Evolutionary conservation across 2,113 vertebrate species (phyloP), one percentile per base, ranked within the genome.

Genomic region (Rhabdomys dilectus): DNA sequence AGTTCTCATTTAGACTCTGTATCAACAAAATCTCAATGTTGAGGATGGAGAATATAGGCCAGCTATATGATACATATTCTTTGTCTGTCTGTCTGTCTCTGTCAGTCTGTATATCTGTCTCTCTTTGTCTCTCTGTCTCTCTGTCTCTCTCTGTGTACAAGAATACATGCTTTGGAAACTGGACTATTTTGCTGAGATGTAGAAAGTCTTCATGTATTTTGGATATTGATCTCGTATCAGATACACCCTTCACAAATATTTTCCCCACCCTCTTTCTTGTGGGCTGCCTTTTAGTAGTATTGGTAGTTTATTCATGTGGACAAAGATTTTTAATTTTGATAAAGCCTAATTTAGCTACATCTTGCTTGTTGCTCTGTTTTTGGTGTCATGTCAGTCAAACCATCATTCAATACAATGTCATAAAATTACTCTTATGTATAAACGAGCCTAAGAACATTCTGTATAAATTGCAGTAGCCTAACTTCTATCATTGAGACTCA

Each of bases 401-500:
- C 9, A 89, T 89, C 31, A 16, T 21, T 26, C 62, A 89, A 68
- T 53, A 76, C 60, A 93, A 58, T 36, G 6, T 87, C 36, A 48
- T 73, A 15, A 81, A 17, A 68, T 92, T 95, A 91, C 10, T 11
- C 39, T 22, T 66, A 11, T 51, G n/a, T 68, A 86, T 91, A 78
- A 89, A 48, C 82, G 34, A 39, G 78, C 75, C 72, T 60, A 77
- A 76, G 68, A 29, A 60, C 56, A 5, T 75, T 91, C 48, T 34
- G 24, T 48, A 42, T 95, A 80, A 85, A 24, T 93, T 89, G 66
- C 64, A 31, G 78, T 91, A 29, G 19, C n/a, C 17, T 76, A 76
- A 36, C 3, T 93, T 96, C 34, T 88, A 16, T 36, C 36, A 95
- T 93, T 94, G 88, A 95, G 89, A 86, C 81, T 77, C 7, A 62